Evolutionary conservation across 2,888 invertebrate genomes (phyloP), one percentile per base, ranked within the genome.

Genomic region (Iselma pallidipennis): DNA sequence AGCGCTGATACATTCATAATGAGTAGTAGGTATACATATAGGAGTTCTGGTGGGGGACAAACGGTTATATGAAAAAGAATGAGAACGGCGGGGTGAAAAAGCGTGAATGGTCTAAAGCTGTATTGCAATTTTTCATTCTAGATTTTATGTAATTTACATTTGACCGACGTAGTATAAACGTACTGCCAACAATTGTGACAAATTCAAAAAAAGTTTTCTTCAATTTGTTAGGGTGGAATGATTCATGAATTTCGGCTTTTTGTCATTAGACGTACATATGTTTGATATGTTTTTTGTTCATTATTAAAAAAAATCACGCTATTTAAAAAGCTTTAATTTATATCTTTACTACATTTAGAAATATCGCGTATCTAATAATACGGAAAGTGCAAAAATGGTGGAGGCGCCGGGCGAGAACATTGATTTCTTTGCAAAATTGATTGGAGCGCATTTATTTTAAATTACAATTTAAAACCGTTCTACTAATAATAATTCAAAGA

Each of bases 1-100:
- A 56, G 62, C 50, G 31, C 60, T 55, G 59, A 65, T 65, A 63
- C 66, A 67, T 67, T 67, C 66, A 67, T 67, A 67, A 67, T 65
- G 61, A 67, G 58, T 42, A 42, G 61, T 55, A 55, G n/a, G n/a
- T 52, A 55, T 55, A 55, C 2, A 10, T 6, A 4, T 33, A 14
- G 12, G 16, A 37, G 16, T 37, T 6, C 7, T n/a, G 42, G 42
- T 42, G 42, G 42, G 19, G 19, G 10, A 21, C 10, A 19, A 42
- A 9, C 19, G 33, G n/a, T 33, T 42, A 7, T 19, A 21, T 19
- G 19, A 5, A 19, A 42, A 42, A 42, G 42, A 42, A 42, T 42
- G 42, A 42, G 42, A 21, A 9, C 42, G 2, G 19, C n/a, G n/a
- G 59, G 50, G 57, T 28, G 31, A 7, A 53, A 57, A 63, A 63